Evolutionary conservation across 2,888 invertebrate genomes (phyloP).

Genomic region (Silvanus unidentatus): DNA sequence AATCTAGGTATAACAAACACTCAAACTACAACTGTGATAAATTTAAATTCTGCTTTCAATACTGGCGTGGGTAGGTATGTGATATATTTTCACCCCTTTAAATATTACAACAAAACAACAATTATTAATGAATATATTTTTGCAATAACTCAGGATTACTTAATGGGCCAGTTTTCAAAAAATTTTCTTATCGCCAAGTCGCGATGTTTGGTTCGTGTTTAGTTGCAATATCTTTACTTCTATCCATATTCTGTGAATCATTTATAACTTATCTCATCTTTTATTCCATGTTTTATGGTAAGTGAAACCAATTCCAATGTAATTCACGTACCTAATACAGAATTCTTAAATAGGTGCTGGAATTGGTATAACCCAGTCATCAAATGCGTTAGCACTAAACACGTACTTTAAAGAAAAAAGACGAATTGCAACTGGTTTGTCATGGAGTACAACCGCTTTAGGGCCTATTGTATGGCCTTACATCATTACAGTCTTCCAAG

Average conservation of each 20-base stretch:
- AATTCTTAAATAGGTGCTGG: constrained; percentile 58
- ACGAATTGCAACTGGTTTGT: constrained; percentile 64
- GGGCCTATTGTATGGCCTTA: constrained; percentile 70
- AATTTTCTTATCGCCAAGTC: constrained; percentile 62
- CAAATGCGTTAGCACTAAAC: constrained; percentile 65
- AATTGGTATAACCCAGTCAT: constrained; percentile 60
- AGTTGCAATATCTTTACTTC: constrained; percentile 54
- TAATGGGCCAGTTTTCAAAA: constrained; percentile 66
- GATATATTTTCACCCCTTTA: constrained; percentile 1
- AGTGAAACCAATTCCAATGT: constrained; percentile 28
- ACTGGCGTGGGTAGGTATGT: constrained; percentile 59
- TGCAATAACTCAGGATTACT: constrained; percentile 60
- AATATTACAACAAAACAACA: not conserved
- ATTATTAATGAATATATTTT: too few species aligned
- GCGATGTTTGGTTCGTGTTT: constrained; percentile 57
- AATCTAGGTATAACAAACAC: constrained; percentile 58
- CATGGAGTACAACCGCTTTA: constrained; percentile 65
- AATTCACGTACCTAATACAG: not conserved
- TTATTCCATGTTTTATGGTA: constrained; percentile 65
- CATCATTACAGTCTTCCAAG: constrained; percentile 59
- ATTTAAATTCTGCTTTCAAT: constrained; percentile 64
- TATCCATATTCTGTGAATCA: constrained; percentile 57
- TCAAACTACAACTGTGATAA: constrained; percentile 65
- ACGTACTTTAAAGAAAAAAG: constrained; percentile 67
- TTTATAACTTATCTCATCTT: constrained; percentile 59